A percentile compares a stretch with the other conserved stretches of the same genome.
Evolutionary conservation across 2,113 vertebrate genomes (phyloP).

Genomic region (Phylloscopus trochiloides): DNA sequence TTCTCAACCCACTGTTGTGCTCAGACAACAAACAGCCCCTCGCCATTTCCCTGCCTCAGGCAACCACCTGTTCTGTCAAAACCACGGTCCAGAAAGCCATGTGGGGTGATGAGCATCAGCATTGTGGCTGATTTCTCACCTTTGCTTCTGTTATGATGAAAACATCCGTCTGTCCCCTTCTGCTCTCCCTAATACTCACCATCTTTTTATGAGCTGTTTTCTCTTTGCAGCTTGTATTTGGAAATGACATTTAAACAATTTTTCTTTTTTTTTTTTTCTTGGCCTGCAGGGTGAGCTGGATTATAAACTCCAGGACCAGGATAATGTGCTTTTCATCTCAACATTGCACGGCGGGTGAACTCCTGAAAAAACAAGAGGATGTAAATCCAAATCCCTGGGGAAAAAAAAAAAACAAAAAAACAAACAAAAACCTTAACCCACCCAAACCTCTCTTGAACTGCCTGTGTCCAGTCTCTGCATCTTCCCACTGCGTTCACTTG

Average conservation of each 20-base stretch:
- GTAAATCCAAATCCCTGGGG: not conserved
- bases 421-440: not conserved
- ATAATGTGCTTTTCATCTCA: slow-evolving; percentile 95
- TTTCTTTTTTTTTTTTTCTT: not conserved
- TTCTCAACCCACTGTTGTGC: not conserved
- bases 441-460: not conserved
- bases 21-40: not conserved
- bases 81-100: not conserved
- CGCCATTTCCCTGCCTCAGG: slow-evolving; percentile 7
- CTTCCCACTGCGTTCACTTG: not conserved
- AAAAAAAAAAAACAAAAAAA: not conserved
- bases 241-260: slow-evolving; percentile 34
- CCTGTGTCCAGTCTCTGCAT: not conserved
- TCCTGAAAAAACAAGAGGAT: slow-evolving; percentile 9
- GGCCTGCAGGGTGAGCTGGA: slow-evolving; percentile 88
- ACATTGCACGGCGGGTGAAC: slow-evolving; percentile 92
- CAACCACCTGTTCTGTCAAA: slow-evolving; percentile 13
- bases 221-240: slow-evolving; percentile 24
- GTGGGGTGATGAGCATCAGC: not conserved
- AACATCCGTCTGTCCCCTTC: not conserved
- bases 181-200: slow-evolving; percentile 5
- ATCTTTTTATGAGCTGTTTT: not conserved
- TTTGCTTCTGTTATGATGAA: not conserved
- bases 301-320: slow-evolving; percentile 90
- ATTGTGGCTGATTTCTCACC: not conserved